Percentiles rank a stretch among this genome's conserved stretches.
Evolutionary conservation across 2,797 vertebrate species (phyloP).

Genomic region (Oreortyx pictus): DNA sequence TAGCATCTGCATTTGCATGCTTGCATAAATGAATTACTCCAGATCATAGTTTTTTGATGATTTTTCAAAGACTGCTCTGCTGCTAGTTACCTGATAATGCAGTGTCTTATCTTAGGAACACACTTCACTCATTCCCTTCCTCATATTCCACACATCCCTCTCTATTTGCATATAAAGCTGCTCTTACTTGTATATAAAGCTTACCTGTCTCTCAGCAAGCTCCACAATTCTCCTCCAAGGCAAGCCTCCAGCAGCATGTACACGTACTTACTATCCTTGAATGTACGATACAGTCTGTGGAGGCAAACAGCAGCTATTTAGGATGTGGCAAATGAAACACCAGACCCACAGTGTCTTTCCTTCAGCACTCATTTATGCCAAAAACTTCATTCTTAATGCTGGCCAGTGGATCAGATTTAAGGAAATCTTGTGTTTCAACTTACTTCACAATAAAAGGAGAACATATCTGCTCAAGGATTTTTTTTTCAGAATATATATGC

Average conservation of each 20-base stretch:
- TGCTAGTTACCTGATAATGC: not conserved
- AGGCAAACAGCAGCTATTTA: not conserved
- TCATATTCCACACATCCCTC: not conserved
- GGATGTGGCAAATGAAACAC: not conserved
- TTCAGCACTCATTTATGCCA: not conserved
- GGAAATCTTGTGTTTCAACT: slow-evolving; percentile 13
- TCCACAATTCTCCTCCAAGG: slow-evolving; percentile 94
- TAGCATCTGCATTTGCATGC: too few relatives aligned
- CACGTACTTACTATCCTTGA: slow-evolving; percentile 92
- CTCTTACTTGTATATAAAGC: not conserved
- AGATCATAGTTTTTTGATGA: too few relatives aligned
- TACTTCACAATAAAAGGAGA: slow-evolving; percentile 93
- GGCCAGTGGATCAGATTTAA: not conserved
- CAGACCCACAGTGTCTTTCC: not conserved
- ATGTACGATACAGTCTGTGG: slow-evolving; percentile 90
- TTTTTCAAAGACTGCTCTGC: not conserved
- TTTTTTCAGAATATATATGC: slow-evolving; percentile 93
- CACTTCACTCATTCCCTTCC: not conserved
- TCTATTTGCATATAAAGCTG: not conserved
- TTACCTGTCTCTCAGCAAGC: slow-evolving; percentile 92
- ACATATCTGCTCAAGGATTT: slow-evolving; percentile 88
- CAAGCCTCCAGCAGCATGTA: slow-evolving; percentile 97
- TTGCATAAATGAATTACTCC: not conserved
- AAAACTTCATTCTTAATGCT: not conserved
- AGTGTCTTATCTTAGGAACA: not conserved